Evolutionary conservation across 2,797 vertebrate genomes (phyloP).

Genomic region (Squalus acanthias): DNA sequence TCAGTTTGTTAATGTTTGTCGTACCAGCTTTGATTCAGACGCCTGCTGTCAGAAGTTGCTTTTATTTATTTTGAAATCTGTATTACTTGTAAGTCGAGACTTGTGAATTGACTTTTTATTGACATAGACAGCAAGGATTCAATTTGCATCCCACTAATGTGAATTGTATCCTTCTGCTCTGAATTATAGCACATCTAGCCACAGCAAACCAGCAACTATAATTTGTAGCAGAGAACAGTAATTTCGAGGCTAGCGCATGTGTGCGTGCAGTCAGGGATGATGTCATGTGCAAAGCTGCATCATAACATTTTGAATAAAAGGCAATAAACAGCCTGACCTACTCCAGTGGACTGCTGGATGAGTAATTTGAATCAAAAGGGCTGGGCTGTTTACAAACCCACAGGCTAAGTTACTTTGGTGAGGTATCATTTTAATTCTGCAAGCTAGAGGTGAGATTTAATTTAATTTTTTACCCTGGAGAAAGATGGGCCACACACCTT

Average conservation of each 20-base stretch:
- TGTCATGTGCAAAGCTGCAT: constrained; percentile 12
- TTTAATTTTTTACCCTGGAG: not conserved
- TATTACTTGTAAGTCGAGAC: not conserved
- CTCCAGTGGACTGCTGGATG: not conserved
- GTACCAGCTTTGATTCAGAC: not conserved
- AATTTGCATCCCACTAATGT: constrained; percentile 36
- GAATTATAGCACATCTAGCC: constrained; percentile 23
- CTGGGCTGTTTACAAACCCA: not conserved
- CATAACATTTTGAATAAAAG: constrained; percentile 14
- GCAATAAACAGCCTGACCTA: constrained; percentile 25
- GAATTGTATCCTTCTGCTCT: constrained; percentile 28
- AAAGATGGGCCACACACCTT: not conserved
- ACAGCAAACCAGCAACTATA: constrained; percentile 6
- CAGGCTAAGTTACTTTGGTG: not conserved
- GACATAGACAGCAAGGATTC: constrained; percentile 23
- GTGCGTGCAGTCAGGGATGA: constrained; percentile 13
- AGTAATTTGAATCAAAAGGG: not conserved
- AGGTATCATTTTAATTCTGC: not conserved
- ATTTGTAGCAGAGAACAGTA: not conserved
- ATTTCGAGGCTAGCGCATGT: constrained; percentile 6
- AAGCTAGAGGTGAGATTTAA: not conserved
- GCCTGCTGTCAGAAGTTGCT: not conserved
- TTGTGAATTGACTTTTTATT: constrained; percentile 20
- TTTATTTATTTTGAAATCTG: constrained; percentile 7
- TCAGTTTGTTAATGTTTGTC: constrained; percentile 4